These are phyloP conservation scores for Ceyx cyanopectus DNA, from an alignment of 2,113 vertebrate genomes.

Conservation along the genomic window DNA sequence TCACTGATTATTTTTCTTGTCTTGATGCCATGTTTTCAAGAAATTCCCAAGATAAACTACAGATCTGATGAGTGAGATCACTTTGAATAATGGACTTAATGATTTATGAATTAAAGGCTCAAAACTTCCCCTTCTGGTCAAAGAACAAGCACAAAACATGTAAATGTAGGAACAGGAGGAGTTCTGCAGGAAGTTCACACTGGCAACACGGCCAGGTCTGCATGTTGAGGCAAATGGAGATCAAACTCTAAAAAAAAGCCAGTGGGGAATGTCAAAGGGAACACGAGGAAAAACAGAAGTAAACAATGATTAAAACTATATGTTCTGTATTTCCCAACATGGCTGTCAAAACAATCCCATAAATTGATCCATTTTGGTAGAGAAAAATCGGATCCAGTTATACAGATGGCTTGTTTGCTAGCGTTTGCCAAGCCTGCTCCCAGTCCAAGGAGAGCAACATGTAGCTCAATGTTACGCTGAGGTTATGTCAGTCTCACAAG, in stretches of 20 bases:
- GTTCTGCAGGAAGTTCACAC: not conserved
- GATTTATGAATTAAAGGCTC: conserved; percentile 10
- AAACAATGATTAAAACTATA: conserved; percentile 42
- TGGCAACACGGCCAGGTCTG: not conserved
- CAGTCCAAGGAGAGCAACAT: conserved; percentile 31
- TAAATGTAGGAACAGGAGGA: conserved; percentile 10
- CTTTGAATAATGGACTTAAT: conserved; percentile 23
- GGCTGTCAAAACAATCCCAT: conserved; percentile 47
- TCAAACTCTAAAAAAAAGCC: conserved; percentile 15
- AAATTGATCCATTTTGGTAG: conserved; percentile 40
- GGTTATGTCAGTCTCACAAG: conserved; percentile 33
- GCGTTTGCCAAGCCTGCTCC: not conserved
- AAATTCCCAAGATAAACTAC: not conserved
- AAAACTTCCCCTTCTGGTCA: conserved; percentile 7
- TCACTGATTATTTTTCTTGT: not conserved
- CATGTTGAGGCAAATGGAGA: conserved; percentile 25
- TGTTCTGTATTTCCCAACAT: conserved; percentile 53
- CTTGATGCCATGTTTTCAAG: not conserved
- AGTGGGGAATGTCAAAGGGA: conserved; percentile 44
- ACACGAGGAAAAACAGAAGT: conserved; percentile 22
- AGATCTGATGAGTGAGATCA: not conserved
- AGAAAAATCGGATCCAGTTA: conserved; percentile 21
- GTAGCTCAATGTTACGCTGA: not conserved
- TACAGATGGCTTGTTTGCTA: conserved; percentile 44
- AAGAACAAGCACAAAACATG: conserved; percentile 33